phyloP scores from a whole-genome alignment of 1,140 invertebrate species.

The Homalodisca vitripennis region DNA sequence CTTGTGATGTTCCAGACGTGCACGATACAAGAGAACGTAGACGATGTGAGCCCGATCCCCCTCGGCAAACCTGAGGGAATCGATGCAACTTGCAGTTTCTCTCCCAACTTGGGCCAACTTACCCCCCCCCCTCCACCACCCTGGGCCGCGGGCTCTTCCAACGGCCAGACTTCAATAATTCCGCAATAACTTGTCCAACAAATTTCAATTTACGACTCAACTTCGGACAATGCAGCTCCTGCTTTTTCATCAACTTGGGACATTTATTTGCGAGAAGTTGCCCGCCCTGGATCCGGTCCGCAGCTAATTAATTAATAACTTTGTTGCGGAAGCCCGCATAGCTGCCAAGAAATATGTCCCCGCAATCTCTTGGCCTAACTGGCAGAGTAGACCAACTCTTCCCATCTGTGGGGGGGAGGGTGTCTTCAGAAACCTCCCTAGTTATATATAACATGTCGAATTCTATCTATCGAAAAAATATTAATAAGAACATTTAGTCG shows the following conservation, averaged over 20 bases:
- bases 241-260: conserved; percentile 21
- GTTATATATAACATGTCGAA: background rate
- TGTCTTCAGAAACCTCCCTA: background rate
- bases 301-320: conserved; percentile 20
- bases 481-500: background rate
- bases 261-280: conserved; percentile 16
- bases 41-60: too few relatives aligned
- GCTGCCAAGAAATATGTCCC: conserved; percentile 11
- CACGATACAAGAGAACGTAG: too few relatives aligned
- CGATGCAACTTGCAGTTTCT: background rate
- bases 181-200: conserved; percentile 18
- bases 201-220: conserved; percentile 26
- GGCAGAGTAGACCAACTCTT: too few relatives aligned
- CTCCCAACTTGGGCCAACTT: background rate
- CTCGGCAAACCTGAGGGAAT: too few relatives aligned
- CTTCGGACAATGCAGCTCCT: conserved; percentile 23
- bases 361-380: background rate
- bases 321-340: conserved; percentile 7
- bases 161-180: conserved; percentile 27
- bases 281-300: background rate
- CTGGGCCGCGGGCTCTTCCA: conserved; percentile 6
- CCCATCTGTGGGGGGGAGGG: too few relatives aligned
- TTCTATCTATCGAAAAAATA: background rate
- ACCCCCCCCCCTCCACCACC: background rate
- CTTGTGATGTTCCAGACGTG: too few relatives aligned